These are phyloP conservation scores for Beroe ovata DNA, from an alignment of 37 sponge, comb jelly and placozoan species.

Conservation along the genomic window DNA sequence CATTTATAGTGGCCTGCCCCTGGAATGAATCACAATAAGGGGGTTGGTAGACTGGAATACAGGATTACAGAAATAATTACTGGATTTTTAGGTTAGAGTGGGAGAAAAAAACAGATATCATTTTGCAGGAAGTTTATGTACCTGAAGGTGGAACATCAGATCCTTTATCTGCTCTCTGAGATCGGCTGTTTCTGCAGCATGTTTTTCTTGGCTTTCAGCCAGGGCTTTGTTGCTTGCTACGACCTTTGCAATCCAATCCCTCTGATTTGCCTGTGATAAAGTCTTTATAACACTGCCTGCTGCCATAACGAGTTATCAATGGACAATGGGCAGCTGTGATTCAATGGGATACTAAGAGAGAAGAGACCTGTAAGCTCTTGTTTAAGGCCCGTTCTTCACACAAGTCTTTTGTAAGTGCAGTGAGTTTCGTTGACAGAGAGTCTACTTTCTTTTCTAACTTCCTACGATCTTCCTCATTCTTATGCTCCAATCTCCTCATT, in stretches of 20 bases:
- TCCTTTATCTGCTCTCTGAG: constrained; percentile 90
- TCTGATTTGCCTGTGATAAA: constrained; percentile 45
- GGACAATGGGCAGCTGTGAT: no score
- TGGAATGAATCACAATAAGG: neutral
- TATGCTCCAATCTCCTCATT: constrained; percentile 23
- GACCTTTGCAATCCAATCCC: constrained; percentile 18
- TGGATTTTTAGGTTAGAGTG: no score
- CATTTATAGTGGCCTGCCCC: constrained; percentile 18
- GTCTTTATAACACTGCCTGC: no score
- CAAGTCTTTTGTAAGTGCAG: neutral
- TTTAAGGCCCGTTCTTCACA: constrained; percentile 2
- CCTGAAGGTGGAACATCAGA: constrained; percentile 89
- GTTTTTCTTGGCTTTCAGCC: neutral
- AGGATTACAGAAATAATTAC: no score
- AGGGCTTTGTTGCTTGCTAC: constrained; percentile 33
- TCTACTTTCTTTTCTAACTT: constrained; percentile 26
- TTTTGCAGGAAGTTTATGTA: no score
- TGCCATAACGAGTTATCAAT: no score
- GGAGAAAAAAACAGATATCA: no score
- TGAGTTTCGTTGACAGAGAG: neutral
- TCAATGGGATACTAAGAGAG: no score
- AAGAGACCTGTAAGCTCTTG: constrained; percentile 10
- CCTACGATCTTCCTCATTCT: constrained; percentile 24
- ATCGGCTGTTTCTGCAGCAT: constrained; percentile 77
- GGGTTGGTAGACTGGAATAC: no score